Percentiles rank a stretch among this genome's conserved stretches.
Conservation (phyloP, 2,113 vertebrate species). For the Rhinichthys klamathensis region DNA sequence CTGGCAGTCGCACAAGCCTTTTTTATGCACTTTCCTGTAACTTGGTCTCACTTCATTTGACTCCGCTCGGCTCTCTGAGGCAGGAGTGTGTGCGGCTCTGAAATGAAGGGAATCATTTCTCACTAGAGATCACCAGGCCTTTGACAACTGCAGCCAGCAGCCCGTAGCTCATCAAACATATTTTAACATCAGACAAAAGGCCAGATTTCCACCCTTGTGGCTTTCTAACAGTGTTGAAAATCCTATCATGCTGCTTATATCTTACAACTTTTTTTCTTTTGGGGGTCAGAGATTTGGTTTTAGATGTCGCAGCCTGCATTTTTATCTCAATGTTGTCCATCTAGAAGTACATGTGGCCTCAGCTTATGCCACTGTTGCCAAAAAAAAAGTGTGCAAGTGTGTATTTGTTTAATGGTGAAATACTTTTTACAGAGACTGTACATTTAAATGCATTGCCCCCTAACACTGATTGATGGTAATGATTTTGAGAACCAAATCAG, state of each 20-base stretch:
- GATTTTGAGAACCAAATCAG: not conserved
- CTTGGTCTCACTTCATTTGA: constrained; percentile 73
- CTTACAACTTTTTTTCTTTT: constrained; percentile 64
- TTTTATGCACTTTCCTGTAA: constrained; percentile 61
- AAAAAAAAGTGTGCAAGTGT: not conserved
- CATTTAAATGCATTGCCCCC: no score
- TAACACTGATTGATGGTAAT: not conserved
- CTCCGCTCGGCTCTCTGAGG: constrained; percentile 73
- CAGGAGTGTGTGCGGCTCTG: constrained; percentile 58
- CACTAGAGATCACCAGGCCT: constrained; percentile 78
- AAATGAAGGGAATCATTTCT: constrained; percentile 81
- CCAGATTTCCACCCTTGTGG: constrained; percentile 71
- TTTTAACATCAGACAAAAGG: constrained; percentile 78
- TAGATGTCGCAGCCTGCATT: not conserved
- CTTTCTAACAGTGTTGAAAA: constrained; percentile 70
- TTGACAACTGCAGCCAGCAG: constrained; percentile 72
- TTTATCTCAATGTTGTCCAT: not conserved
- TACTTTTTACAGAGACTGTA: no score
- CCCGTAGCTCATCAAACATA: constrained; percentile 72
- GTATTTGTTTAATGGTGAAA: no score
- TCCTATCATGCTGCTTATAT: constrained; percentile 68
- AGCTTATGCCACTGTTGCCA: not conserved
- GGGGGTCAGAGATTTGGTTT: constrained; percentile 38
- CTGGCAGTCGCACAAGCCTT: constrained; percentile 56
- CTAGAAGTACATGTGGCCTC: not conserved